These are phyloP conservation scores for Caradrina clavipalpis DNA, from an alignment of 2,888 invertebrate species.

Conservation along the genomic window DNA sequence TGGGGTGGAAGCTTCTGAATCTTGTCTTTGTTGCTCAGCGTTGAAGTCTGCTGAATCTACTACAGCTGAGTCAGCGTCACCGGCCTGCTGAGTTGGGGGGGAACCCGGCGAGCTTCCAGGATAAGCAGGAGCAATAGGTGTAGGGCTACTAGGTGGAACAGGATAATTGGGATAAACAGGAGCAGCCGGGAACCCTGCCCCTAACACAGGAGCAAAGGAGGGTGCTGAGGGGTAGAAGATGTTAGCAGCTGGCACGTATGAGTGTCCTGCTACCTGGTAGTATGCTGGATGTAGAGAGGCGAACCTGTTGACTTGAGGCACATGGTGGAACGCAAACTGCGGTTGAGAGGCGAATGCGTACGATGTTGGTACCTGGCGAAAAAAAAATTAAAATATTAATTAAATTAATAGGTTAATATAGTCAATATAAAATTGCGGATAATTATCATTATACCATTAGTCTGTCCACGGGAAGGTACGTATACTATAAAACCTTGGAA, in stretches of 20 bases:
- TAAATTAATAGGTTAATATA: no score
- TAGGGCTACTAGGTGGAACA: slow-evolving; percentile 56
- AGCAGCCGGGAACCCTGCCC: slow-evolving; percentile 42
- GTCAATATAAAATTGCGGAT: not conserved
- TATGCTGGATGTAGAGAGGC: slow-evolving; percentile 74
- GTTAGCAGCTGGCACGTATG: slow-evolving; percentile 74
- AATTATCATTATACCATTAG: not conserved
- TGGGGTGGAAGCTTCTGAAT: slow-evolving; percentile 56
- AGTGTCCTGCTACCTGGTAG: slow-evolving; percentile 72
- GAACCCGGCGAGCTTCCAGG: slow-evolving; percentile 56
- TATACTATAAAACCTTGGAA: no score
- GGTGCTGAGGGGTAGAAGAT: slow-evolving; percentile 73
- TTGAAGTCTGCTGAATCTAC: slow-evolving; percentile 82
- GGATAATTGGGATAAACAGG: slow-evolving; percentile 65
- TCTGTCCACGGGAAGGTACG: no score
- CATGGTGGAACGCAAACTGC: slow-evolving; percentile 77
- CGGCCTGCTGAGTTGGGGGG: slow-evolving; percentile 68
- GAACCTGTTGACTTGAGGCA: slow-evolving; percentile 73
- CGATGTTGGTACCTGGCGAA: slow-evolving; percentile 75
- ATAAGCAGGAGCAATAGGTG: slow-evolving; percentile 49
- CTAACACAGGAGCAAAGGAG: slow-evolving; percentile 59
- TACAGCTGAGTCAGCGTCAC: slow-evolving; percentile 83
- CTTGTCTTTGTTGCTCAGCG: slow-evolving; percentile 67
- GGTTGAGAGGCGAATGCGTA: slow-evolving; percentile 75
- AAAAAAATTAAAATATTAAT: not conserved